Evolutionary conservation across 2,888 invertebrate genomes (phyloP).

Genomic region (Tiphia femorata): DNA sequence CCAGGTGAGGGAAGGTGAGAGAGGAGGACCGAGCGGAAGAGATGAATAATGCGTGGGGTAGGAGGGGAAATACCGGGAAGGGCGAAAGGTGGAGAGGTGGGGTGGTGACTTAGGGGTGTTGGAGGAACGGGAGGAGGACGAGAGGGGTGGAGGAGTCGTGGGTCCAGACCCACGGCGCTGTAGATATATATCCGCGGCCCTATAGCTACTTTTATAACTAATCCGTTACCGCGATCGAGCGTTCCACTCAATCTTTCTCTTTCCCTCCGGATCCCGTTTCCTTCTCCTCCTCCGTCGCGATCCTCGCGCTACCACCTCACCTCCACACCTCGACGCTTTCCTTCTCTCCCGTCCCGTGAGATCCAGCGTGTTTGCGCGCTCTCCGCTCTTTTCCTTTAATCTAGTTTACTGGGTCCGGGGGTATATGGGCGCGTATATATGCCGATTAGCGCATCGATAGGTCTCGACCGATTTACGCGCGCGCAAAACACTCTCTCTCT

Average conservation of each 20-base stretch:
- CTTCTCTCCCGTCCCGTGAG: conserved; percentile 18
- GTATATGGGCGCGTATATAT: conserved; percentile 7
- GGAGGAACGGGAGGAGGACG: conserved; percentile 28
- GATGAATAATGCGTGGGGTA: conserved; percentile 62
- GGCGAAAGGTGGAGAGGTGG: conserved; percentile 33
- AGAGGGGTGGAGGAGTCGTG: conserved; percentile 31
- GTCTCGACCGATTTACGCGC: neutral
- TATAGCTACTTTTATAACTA: conserved; percentile 59
- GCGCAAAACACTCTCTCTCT: neutral
- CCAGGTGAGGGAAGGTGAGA: conserved; percentile 12
- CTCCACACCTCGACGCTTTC: no score
- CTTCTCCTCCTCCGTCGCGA: conserved; percentile 21
- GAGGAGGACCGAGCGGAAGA: conserved; percentile 34
- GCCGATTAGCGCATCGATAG: conserved; percentile 22
- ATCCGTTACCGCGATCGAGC: conserved; percentile 64
- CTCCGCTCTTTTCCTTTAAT: conserved; percentile 36
- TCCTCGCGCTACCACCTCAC: conserved; percentile 5
- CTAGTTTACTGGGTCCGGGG: conserved; percentile 37
- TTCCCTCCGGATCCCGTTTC: conserved; percentile 7
- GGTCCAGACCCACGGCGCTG: conserved; percentile 40
- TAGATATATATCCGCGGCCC: conserved; percentile 45
- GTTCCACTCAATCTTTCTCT: conserved; percentile 26
- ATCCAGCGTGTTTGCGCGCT: conserved; percentile 11
- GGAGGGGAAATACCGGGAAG: conserved; percentile 42
- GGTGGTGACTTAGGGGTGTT: conserved; percentile 29